Conservation (phyloP, 2,888 invertebrate genomes). For the Poecilobothrus nobilitatus region DNA sequence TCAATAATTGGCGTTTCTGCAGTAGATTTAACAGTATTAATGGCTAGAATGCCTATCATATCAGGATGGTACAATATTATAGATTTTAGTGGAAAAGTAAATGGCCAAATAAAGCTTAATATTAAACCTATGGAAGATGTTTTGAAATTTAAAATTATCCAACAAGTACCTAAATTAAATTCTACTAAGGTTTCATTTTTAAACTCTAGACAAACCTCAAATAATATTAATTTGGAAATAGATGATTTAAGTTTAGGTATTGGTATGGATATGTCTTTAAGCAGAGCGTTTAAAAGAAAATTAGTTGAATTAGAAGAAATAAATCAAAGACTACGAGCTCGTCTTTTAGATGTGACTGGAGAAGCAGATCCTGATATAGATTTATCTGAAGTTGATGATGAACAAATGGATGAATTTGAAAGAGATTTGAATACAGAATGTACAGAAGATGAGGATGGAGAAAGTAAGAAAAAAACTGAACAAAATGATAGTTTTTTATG, state of each 20-base stretch:
- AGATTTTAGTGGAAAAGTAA: constrained; percentile 51
- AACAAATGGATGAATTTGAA: constrained; percentile 47
- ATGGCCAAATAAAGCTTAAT: constrained; percentile 54
- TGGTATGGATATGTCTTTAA: constrained; percentile 35
- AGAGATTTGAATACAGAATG: constrained; percentile 47
- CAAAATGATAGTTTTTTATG: neutral
- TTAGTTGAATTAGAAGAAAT: constrained; percentile 56
- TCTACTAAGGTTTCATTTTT: constrained; percentile 10
- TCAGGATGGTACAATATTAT: constrained; percentile 57
- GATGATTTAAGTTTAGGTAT: constrained; percentile 29
- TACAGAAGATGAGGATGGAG: constrained; percentile 3
- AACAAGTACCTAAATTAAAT: neutral
- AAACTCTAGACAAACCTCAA: constrained; percentile 28
- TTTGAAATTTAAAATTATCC: constrained; percentile 11
- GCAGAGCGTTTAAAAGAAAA: constrained; percentile 51
- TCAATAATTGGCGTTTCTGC: constrained; percentile 53
- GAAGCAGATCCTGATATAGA: constrained; percentile 48
- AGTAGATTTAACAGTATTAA: constrained; percentile 49
- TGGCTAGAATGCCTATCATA: constrained; percentile 47
- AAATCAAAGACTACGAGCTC: constrained; percentile 50
- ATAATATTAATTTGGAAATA: constrained; percentile 34
- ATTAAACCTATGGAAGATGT: constrained; percentile 49
- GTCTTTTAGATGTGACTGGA: constrained; percentile 51
- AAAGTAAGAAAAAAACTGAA: neutral
- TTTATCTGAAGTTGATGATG: constrained; percentile 45